Base-by-base conservation (phyloP, 2,888 invertebrate species). In the Oligia latruncula region DNA sequence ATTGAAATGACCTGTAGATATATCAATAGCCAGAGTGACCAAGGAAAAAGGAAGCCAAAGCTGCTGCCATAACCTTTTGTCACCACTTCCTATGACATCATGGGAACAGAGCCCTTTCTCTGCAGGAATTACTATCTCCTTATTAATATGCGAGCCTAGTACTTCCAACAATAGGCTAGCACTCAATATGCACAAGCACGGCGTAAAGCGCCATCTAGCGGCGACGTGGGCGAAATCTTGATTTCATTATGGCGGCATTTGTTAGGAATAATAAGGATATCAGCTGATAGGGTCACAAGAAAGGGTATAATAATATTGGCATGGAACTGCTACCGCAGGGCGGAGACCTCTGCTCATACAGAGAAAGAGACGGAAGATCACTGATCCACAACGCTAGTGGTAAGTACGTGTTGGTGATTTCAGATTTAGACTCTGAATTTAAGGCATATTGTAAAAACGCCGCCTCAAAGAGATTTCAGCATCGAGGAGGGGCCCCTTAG, bases 81-180 rank as follows among this genome's bases (percentile, higher is more conserved):
- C 78, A 83, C 52, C 79, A 85, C 90, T 89, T 92, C 91, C 93
- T 91, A 89, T 93, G 92, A 92, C 91, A 89, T 91, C 92, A 94
- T 92, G 91, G 89, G 92, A 93, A 92, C 91, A 76, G 52, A 85
- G 60, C 67, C 90, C 91, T 91, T 91, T 90, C 89, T 88, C 90
- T 85, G 89, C 88, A 85, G 84, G 93, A 93, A 86, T 77, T 73
- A 86, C 90, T 89, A 93, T 94, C 94, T 89, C 93, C 87, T 90
- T 82, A 93, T 94, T 93, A 93, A 92, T 90, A 95, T 94, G 91
- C 93, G 77, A 71, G 80, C 81, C 87, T 90, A 84, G 92, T 91
- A 75, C 72, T 87, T 88, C 81, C 84, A 92, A 94, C 94, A 94
- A 94, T 94, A 91, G 91, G 89, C 79, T 74, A 52, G 58, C 86